These are phyloP conservation scores for Speoplatyrhinus poulsoni DNA, from an alignment of 2,113 vertebrate species.

Conservation along the genomic window DNA sequence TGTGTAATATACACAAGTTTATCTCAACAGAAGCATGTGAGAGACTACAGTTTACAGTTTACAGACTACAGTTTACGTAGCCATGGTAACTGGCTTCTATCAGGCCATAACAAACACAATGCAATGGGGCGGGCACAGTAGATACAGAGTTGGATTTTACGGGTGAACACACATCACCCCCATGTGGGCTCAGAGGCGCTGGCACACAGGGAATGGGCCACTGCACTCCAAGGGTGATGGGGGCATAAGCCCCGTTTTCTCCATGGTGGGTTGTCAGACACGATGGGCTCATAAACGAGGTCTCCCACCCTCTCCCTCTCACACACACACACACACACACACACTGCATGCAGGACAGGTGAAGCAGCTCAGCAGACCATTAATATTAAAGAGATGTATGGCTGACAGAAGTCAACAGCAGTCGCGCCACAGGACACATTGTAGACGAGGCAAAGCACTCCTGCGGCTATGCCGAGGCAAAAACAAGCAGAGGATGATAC, in stretches of 20 bases:
- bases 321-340: background rate
- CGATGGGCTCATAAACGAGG: constrained; percentile 18
- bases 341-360: constrained; percentile 39
- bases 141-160: constrained; percentile 29
- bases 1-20: constrained; percentile 7
- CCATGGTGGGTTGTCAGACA: constrained; percentile 49
- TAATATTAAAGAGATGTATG: constrained; percentile 61
- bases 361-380: constrained; percentile 52
- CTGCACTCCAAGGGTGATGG: constrained; percentile 10
- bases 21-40: constrained; percentile 22
- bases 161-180: constrained; percentile 48
- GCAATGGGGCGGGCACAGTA: constrained; percentile 1
- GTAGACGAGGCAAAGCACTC: constrained; percentile 20
- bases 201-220: constrained; percentile 17
- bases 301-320: constrained; percentile 13
- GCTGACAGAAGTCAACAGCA: constrained; percentile 37
- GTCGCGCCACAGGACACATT: constrained; percentile 28
- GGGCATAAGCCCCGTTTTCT: constrained; percentile 41
- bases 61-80: constrained; percentile 35
- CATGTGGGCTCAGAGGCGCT: constrained; percentile 24
- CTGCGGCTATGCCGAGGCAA: constrained; percentile 32
- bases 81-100: constrained; percentile 45
- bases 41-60: too few relatives aligned
- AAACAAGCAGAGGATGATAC: background rate
- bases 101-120: constrained; percentile 24